phyloP scores from a whole-genome alignment of 2,888 invertebrate genomes.

The Odontocerum albicorne region DNA sequence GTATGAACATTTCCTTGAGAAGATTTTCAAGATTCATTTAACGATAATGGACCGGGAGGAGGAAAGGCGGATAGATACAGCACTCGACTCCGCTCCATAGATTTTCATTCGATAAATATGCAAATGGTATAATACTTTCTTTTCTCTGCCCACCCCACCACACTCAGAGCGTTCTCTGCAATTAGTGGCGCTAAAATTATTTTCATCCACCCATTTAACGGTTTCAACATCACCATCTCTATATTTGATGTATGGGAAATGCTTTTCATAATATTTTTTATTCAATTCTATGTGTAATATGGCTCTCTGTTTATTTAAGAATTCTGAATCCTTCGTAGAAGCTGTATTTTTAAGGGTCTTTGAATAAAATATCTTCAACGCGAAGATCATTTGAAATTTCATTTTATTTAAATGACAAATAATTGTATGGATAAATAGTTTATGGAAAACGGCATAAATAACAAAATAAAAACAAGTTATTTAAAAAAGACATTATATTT shows the following conservation, averaged over 20 bases:
- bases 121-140: conserved; percentile 15
- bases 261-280: not conserved
- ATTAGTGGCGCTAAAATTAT: conserved; percentile 28
- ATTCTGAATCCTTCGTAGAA: no score
- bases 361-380: no score
- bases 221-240: not conserved
- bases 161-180: conserved; percentile 5
- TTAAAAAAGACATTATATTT: no score
- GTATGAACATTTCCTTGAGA: no score
- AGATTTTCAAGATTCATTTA: conserved; percentile 26
- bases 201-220: conserved; percentile 3
- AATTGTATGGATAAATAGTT: no score
- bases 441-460: no score
- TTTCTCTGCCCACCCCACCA: not conserved
- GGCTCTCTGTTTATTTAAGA: no score
- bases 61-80: not conserved
- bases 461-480: no score
- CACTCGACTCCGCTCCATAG: conserved; percentile 20
- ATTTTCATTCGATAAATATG: conserved; percentile 30
- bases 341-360: no score
- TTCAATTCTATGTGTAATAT: no score
- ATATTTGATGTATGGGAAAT: not conserved
- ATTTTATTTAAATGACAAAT: no score
- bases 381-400: no score
- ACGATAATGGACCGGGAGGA: conserved; percentile 8